Base-by-base conservation (phyloP, 2,888 invertebrate species). In the Lasioglossum oenotherae region DNA sequence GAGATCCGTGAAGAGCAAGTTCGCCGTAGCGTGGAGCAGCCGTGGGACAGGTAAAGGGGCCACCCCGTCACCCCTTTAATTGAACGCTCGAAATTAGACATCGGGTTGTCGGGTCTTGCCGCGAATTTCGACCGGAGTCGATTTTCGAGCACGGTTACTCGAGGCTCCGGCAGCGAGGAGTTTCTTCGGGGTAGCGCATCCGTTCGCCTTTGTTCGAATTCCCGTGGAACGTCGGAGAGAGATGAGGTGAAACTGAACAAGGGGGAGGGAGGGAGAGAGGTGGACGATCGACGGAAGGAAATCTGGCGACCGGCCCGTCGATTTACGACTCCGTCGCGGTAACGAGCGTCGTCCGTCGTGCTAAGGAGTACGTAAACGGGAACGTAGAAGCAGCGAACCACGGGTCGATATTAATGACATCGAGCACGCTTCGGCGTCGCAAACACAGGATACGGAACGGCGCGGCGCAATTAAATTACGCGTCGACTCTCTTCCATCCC, bases 61-160 rank as follows among this genome's bases (percentile, higher is more conserved):
- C 64, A 31, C 64, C 35, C 38, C 73, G 81, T 64, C 87, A 80
- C 90, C 85, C 90, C 90, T 87, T 88, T 87, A 88, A 89, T 89
- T 84, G 80, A 83, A 88, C 83, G 81, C 77, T 78, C 78, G 78
- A 90, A 89, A 90, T 90, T 89, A 90, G 89, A 78, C 89, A 77
- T 71, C 35, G 67, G 67, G 67, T 35, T 35, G 12, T 31, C 53
- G 1, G 27, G 85, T 84, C 84, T 86, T 86, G 81, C 67, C 35
- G 35, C 67, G 35, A 67, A 67, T 67, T 67, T 67, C 35, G 67
- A 67, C 19, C 67, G 35, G 67, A 35, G 23, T 31, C 67, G 67
- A 67, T 67, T 67, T 67, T 67, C 35, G 67, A 67, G 67, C 35
- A 67, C 19, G 35, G 67, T 35, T 67, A 67, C 16, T 14, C 71